Evolutionary conservation across 2,888 invertebrate genomes (phyloP), one percentile per base, ranked within the genome.

Genomic region (Agrotis clavis): DNA sequence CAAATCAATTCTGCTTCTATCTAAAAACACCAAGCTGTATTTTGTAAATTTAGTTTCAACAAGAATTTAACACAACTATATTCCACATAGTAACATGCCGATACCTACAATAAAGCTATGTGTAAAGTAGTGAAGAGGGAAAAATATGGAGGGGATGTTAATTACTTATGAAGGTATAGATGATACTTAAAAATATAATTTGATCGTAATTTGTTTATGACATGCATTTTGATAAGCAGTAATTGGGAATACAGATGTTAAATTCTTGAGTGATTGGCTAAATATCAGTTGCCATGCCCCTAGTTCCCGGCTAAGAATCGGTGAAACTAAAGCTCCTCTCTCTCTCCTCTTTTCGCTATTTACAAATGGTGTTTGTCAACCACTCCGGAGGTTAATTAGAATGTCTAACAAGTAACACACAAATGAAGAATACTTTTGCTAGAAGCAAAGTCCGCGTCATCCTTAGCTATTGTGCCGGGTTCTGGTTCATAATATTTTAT

Each of bases 141-240:
- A n/a, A 67, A 73, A 21, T 47, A 48, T 19, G 21, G 4, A 30
- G 50, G 4, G 45, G 76, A 67, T 67, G 76, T 67, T 76, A 76
- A 67, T 76, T 57, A 57, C 13, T 4, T n/a, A 19, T 47, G 18
- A n/a, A 51, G 25, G n/a, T 0, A 1, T 73, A 11, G 9, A 50
- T 75, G 25, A 57, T 21, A 75, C 21, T 18, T 76, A 19, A 47
- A 67, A 77, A 48, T 77, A 53, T 53, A 47, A 77, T 48, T 53
- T 77, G 18, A 57, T 51, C 19, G 77, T 59, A 51, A 18, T 72
- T 57, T 21, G 66, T 73, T 51, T 59, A 69, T 69, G 47, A 59
- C 14, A 47, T 35, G 45, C 14, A 47, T 69, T 68, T 69, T 59
- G 51, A 25, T 69, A 59, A 48, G 25, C 47, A 19, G 51, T 69